Conservation (phyloP, 1,140 invertebrate species). For the Metopolophium dirhodum region DNA sequence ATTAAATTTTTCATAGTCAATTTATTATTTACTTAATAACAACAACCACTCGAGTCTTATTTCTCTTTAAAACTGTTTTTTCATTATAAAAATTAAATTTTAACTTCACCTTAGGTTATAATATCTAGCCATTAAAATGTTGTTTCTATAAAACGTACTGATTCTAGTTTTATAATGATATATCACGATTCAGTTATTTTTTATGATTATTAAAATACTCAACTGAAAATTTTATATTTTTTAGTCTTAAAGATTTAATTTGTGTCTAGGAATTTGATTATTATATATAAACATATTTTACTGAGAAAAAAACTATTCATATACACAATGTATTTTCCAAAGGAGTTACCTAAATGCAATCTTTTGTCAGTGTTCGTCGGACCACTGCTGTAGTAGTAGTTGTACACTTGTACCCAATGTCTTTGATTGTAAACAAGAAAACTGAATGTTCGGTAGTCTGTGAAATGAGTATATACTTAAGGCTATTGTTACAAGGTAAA, state of each 20-base stretch:
- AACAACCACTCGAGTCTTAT: not conserved
- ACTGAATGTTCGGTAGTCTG: slow-evolving; percentile 28
- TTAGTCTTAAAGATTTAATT: not conserved
- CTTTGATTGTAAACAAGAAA: slow-evolving; percentile 39
- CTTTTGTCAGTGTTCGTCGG: not conserved
- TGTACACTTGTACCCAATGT: not conserved
- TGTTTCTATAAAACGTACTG: not conserved
- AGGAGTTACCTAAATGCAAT: not conserved
- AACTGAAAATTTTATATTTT: too few relatives aligned
- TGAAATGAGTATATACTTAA: slow-evolving; percentile 32
- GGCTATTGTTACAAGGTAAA: slow-evolving; percentile 28
- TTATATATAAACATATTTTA: not conserved
- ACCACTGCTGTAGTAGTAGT: not conserved
- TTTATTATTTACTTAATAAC: not conserved
- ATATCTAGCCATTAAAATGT: not conserved
- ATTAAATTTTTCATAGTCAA: not conserved
- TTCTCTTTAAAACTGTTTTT: not conserved
- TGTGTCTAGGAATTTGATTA: not conserved
- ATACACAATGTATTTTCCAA: not conserved
- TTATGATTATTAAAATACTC: not conserved
- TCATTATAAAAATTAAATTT: not conserved
- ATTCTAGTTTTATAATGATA: not conserved
- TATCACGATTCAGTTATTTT: not conserved
- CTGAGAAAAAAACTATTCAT: not conserved
- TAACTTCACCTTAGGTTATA: not conserved